Conservation (phyloP, 1,140 invertebrate species). For the Campodea augens region DNA sequence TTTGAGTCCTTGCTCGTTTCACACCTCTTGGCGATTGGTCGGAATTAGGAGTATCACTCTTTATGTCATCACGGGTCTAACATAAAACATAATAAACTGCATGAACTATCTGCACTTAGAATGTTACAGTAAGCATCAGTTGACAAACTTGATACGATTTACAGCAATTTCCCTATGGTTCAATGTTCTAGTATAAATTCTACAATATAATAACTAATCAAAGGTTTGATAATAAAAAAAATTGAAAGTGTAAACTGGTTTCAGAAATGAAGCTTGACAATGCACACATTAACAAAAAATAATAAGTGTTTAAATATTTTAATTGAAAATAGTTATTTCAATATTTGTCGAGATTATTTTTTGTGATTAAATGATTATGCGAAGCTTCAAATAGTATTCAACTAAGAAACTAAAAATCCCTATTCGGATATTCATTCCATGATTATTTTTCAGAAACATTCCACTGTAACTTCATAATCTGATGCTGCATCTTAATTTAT, state of each 20-base stretch:
- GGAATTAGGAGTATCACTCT: constrained; percentile 34
- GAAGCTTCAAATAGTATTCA: no score
- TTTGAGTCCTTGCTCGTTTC: constrained; percentile 24
- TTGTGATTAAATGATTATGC: no score
- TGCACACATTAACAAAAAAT: no score
- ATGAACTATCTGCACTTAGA: constrained; percentile 19
- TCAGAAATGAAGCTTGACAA: no score
- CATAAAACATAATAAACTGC: constrained; percentile 22
- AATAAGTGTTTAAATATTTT: no score
- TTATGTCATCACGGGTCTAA: constrained; percentile 31
- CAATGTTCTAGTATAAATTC: constrained; percentile 7
- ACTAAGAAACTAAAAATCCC: no score
- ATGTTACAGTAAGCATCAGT: constrained; percentile 15
- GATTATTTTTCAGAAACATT: no score
- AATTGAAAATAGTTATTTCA: no score
- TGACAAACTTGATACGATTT: constrained; percentile 8
- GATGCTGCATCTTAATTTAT: no score
- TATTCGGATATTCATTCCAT: no score
- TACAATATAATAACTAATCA: constrained; percentile 3
- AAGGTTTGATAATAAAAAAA: constrained; percentile 2
- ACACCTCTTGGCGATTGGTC: constrained; percentile 32
- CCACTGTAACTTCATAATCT: no score
- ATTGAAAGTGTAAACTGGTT: constrained; percentile 1
- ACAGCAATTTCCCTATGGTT: constrained; percentile 5
- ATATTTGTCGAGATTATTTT: no score